Base-by-base conservation (phyloP, 2,797 vertebrate species). In the Sus cebifrons region DNA sequence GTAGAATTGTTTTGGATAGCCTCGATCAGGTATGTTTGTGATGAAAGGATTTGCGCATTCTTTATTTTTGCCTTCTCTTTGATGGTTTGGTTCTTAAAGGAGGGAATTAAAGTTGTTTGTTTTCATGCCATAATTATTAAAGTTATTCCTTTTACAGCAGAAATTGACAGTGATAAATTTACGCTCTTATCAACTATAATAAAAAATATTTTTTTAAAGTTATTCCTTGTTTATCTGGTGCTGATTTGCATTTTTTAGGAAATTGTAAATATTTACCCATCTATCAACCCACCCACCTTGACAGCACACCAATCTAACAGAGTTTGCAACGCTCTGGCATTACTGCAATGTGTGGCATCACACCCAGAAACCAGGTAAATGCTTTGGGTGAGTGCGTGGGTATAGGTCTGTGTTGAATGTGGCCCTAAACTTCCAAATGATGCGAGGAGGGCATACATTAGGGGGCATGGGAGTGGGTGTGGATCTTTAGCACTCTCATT, bases 191-290 rank as follows among this genome's bases (percentile, higher is more conserved):
- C 44, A 49, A 49, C 44, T 49, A 49, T 49, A 49, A 49, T 49
- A 49, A 49, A 10, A 49, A 36, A 36, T 36, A 36, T 36, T 49
- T 49, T 49, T 49, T 49, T 49, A 60, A 70, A 82, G 23, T 79
- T 94, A 56, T 75, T 82, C 25, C 17, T 62, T 95, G 25, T 73
- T 97, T 36, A 94, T 95, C 27, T 82, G 60, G 9, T 92, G 29
- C 82, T 91, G 21, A 15, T 96, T 89, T 70, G 88, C 12, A 78
- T 81, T 96, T 96, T 96, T 75, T 96, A 99, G 99, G 99, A 99
- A 99, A 99, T 99, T 96, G 99, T 99, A 97, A 99, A 99, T 99
- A 99, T 99, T 98, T 99, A 99, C 97, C 99, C 99, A 40, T 99
- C 99, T 49, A 99, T 99, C 97, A 99, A 99, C 96, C 99, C 99